Evolutionary conservation across 2,113 vertebrate genomes (phyloP).

Genomic region (Datnioides undecimradiatus): DNA sequence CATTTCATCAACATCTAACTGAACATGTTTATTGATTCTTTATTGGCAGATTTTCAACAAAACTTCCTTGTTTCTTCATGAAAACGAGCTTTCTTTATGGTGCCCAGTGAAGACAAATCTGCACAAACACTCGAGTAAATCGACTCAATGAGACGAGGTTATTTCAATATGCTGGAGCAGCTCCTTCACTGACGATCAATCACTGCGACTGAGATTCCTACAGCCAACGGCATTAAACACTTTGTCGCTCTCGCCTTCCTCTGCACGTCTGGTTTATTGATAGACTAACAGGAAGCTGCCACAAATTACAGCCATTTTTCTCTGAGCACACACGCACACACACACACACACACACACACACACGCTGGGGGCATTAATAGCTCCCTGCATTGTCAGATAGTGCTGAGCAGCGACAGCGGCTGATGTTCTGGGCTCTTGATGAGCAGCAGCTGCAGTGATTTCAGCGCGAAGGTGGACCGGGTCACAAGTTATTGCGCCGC

Average conservation of each 20-base stretch:
- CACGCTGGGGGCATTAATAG: constrained; percentile 21
- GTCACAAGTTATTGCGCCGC: constrained; percentile 33
- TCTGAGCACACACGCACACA: background rate
- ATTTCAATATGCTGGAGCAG: background rate
- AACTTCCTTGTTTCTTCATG: too few relatives aligned
- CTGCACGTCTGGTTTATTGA: constrained; percentile 16
- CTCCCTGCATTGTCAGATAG: constrained; percentile 11
- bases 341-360: too few relatives aligned
- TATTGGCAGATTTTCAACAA: background rate
- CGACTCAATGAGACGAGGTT: background rate
- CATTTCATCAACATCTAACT: background rate
- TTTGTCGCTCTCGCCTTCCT: constrained; percentile 1
- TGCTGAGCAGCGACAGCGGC: background rate
- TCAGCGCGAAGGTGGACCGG: background rate
- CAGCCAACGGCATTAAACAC: constrained; percentile 3
- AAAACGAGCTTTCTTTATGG: background rate
- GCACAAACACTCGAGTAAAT: background rate
- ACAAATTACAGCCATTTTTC: constrained; percentile 19
- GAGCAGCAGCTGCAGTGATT: constrained; percentile 52
- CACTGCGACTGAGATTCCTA: background rate
- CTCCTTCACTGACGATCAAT: constrained; percentile 3
- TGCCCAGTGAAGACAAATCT: background rate
- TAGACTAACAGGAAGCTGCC: constrained; percentile 12
- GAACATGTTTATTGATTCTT: background rate
- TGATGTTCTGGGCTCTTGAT: constrained; percentile 28